phyloP scores from a whole-genome alignment of 2,797 vertebrate genomes.

The Lutjanus argentimaculatus region DNA sequence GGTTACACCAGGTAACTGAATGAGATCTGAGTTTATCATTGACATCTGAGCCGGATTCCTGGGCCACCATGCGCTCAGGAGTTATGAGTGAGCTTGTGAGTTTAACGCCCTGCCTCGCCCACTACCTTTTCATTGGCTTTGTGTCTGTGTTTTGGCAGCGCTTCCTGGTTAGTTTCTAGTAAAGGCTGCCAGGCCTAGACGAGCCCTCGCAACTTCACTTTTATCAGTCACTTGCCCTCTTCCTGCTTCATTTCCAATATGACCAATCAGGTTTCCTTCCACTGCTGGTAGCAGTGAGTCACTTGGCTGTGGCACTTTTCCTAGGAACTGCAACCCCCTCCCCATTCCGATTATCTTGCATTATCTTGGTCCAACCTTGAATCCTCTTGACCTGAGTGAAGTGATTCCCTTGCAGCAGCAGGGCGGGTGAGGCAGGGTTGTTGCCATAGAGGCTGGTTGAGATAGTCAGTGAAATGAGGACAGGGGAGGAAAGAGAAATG shows the following conservation, averaged over 20 bases:
- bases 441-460: conserved; percentile 35
- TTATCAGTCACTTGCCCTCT: conserved; percentile 86
- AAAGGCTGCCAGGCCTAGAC: conserved; percentile 66
- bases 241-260: conserved; percentile 82
- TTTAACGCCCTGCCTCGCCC: conserved; percentile 80
- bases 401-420: conserved; percentile 58
- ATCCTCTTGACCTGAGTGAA: conserved; percentile 67
- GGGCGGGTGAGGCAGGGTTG: conserved; percentile 30
- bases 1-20: conserved; percentile 73
- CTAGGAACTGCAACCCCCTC: conserved; percentile 71
- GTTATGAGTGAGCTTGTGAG: conserved; percentile 68
- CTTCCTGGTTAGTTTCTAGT: conserved; percentile 81
- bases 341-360: conserved; percentile 75
- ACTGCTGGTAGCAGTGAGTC: conserved; percentile 80
- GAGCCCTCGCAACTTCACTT: conserved; percentile 77
- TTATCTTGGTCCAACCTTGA: conserved; percentile 81
- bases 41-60: conserved; percentile 79
- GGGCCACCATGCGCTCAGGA: conserved; percentile 58
- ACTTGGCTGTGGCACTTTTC: conserved; percentile 75
- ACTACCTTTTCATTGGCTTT: conserved; percentile 82
- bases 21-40: conserved; percentile 79
- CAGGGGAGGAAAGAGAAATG: conserved; percentile 31
- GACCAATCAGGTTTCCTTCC: conserved; percentile 85
- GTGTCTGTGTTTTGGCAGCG: conserved; percentile 77
- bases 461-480: conserved; percentile 46